Evolutionary conservation across 2,888 invertebrate genomes (phyloP).

Genomic region (Pantelozetes paolii): DNA sequence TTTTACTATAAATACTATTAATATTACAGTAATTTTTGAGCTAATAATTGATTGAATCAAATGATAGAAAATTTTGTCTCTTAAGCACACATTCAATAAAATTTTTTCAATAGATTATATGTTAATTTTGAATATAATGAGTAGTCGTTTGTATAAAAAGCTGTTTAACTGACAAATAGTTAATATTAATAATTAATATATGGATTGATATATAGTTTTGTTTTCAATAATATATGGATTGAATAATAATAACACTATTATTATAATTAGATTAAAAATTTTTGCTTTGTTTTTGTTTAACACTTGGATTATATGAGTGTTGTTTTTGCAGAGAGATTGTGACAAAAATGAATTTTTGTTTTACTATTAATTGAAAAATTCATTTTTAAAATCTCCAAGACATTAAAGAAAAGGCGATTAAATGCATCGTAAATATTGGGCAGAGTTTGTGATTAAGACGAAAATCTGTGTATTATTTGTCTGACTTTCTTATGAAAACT

Average conservation of each 20-base stretch:
- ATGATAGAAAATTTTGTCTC: not conserved
- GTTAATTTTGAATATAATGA: slow-evolving; percentile 24
- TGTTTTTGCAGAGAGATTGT: too few species aligned
- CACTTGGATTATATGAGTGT: slow-evolving; percentile 34
- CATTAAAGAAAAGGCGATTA: slow-evolving; percentile 26
- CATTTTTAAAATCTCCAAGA: too few species aligned
- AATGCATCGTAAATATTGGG: slow-evolving; percentile 33
- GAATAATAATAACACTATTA: slow-evolving; percentile 35
- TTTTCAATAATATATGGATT: slow-evolving; percentile 20
- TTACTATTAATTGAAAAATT: too few species aligned
- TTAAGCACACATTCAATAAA: slow-evolving; percentile 33
- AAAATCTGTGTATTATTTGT: not conserved
- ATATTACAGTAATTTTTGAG: not conserved
- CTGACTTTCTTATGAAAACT: not conserved
- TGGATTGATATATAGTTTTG: slow-evolving; percentile 23
- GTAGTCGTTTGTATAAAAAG: slow-evolving; percentile 17
- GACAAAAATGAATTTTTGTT: not conserved
- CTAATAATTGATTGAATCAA: slow-evolving; percentile 26
- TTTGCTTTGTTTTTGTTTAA: not conserved
- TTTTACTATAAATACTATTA: slow-evolving; percentile 2
- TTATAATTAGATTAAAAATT: slow-evolving; percentile 8
- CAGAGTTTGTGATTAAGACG: not conserved
- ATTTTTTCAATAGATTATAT: slow-evolving; percentile 23
- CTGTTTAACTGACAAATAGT: slow-evolving; percentile 17
- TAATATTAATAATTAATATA: slow-evolving; percentile 19